Conservation (phyloP, 2,113 vertebrate species). For the Spea bombifrons region DNA sequence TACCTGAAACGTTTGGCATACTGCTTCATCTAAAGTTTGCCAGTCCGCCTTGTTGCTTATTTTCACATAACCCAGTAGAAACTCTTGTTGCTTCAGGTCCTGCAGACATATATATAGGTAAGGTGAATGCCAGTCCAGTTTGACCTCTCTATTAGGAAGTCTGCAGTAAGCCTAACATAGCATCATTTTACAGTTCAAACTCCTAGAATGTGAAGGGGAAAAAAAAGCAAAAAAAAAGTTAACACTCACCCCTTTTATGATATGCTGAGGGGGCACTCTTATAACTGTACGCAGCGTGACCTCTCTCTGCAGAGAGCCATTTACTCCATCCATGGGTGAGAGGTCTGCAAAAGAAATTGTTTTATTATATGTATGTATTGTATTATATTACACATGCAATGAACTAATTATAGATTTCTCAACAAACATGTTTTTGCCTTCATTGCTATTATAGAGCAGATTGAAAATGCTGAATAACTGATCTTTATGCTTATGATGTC, state of each 20-base stretch:
- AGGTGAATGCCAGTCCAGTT: neutral
- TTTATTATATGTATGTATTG: too few species aligned
- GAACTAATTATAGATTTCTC: too few species aligned
- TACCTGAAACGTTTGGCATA: constrained; percentile 86
- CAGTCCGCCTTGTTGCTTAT: constrained; percentile 80
- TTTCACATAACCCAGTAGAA: constrained; percentile 80
- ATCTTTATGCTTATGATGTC: too few species aligned
- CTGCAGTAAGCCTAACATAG: neutral
- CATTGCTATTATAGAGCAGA: too few species aligned
- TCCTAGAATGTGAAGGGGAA: neutral
- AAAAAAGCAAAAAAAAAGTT: neutral
- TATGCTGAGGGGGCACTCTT: constrained; percentile 74
- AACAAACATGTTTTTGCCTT: too few species aligned
- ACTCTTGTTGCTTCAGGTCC: constrained; percentile 87
- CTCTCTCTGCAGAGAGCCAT: constrained; percentile 68
- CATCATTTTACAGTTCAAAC: neutral
- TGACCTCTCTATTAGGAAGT: neutral
- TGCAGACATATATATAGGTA: constrained; percentile 47
- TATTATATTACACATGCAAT: too few species aligned
- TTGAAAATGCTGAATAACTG: too few species aligned
- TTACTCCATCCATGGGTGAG: constrained; percentile 75
- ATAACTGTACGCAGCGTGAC: constrained; percentile 76
- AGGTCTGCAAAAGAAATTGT: constrained; percentile 62
- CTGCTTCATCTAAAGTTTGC: constrained; percentile 82
- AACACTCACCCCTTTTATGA: constrained; percentile 82